Evolutionary conservation across 1,140 invertebrate genomes (phyloP).

Genomic region (Papilio dardanus): DNA sequence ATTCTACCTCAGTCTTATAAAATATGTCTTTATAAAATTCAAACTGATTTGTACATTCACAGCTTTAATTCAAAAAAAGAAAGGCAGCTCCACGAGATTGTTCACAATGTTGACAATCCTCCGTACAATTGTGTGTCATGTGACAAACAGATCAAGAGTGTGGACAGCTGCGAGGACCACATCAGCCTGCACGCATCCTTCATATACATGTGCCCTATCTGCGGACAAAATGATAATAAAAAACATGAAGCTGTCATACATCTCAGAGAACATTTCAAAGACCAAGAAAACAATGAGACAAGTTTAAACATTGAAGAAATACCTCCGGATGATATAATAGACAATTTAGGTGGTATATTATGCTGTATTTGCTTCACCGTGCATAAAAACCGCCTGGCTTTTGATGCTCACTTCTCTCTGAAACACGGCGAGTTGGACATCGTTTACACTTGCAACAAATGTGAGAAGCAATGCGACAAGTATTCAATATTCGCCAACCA

Average conservation of each 20-base stretch:
- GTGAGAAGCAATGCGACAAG: constrained; percentile 66
- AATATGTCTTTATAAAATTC: neutral
- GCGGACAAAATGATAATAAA: constrained; percentile 56
- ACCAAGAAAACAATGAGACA: constrained; percentile 44
- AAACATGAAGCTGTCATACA: constrained; percentile 59
- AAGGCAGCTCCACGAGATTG: constrained; percentile 60
- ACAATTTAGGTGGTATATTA: constrained; percentile 63
- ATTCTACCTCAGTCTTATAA: too few relatives aligned
- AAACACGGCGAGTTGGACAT: constrained; percentile 61
- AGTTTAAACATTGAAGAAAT: constrained; percentile 40
- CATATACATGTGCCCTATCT: constrained; percentile 66
- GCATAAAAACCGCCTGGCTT: constrained; percentile 60
- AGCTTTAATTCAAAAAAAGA: constrained; percentile 69
- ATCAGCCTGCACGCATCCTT: constrained; percentile 59
- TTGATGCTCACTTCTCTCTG: constrained; percentile 63
- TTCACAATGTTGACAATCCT: constrained; percentile 59
- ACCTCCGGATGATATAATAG: constrained; percentile 57
- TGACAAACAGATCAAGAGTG: constrained; percentile 46
- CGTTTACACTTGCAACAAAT: constrained; percentile 66
- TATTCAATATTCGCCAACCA: constrained; percentile 64
- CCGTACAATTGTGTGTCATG: constrained; percentile 65
- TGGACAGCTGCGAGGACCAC: constrained; percentile 57
- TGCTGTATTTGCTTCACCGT: constrained; percentile 60
- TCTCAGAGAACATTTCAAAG: constrained; percentile 65
- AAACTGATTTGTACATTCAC: constrained; percentile 3